Base-by-base conservation (phyloP, 2,113 vertebrate genomes). In the Cheirogaleus medius region DNA sequence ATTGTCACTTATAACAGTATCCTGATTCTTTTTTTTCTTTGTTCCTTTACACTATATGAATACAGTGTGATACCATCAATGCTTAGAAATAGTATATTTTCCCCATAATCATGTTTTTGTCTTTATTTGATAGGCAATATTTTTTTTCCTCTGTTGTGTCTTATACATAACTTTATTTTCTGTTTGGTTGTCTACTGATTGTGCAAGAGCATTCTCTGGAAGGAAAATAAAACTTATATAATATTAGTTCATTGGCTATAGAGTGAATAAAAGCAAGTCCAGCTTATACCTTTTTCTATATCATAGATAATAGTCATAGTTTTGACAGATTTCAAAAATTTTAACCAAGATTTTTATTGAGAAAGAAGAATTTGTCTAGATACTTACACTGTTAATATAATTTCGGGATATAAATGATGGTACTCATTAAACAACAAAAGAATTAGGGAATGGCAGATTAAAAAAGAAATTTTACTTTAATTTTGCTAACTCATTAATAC, bases 301-400 rank as follows among this genome's bases (percentile, higher is more conserved):
- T 8, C 27, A 84, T 27, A 90, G 20, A 52, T 42, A 77, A 42
- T 56, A 90, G 85, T 49, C 93, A 90, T 9, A 76, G 15, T 27
- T 77, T 68, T 64, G 27, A 91, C 2, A 90, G 29, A 90, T 68
- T 86, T 93, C 21, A 93, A 78, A 56, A 83, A 84, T 68, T 78
- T 32, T 42, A 85, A 91, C n/a, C 42, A 85, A 80, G 11, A 93
- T 66, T 95, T 96, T 93, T 85, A 92, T 11, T 95, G 69, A 95
- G 64, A 95, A 81, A 95, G 23, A 89, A 91, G 23, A 89, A 91
- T 64, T 74, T 93, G 9, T 7, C 7, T 37, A 73, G 6, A 68
- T 93, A 68, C 8, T 5, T 71, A 66, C 14, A 49, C 1, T 87
- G 34, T 58, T 81, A 92, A 86, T 87, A 54, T 76, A 69, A 96